Conservation (phyloP, 2,797 vertebrate species). For the Corythornis leucogaster region DNA sequence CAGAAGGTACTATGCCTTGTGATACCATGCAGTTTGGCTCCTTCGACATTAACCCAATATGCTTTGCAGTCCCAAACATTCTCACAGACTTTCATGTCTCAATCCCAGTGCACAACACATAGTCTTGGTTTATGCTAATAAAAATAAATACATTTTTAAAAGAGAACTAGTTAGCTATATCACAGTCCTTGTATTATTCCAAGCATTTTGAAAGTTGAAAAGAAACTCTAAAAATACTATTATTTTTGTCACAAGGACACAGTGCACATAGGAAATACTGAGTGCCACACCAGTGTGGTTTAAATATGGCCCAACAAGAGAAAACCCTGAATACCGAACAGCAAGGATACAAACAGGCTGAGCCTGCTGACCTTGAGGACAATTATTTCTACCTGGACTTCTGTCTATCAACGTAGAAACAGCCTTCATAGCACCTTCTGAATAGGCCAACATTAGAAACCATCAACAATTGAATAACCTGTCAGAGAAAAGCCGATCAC, state of each 20-base stretch:
- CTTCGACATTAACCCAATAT: not conserved
- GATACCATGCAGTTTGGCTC: not conserved
- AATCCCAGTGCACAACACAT: not conserved
- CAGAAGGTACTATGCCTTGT: not conserved
- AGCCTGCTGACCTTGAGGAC: not conserved
- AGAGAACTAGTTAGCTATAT: not conserved
- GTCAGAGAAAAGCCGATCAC: not conserved
- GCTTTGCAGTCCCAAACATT: not conserved
- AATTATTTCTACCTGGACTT: not conserved
- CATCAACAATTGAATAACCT: not conserved
- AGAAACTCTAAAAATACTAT: not conserved
- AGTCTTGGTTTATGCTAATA: fast-evolving
- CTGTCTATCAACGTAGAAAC: not conserved
- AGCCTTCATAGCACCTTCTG: not conserved
- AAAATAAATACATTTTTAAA: not conserved
- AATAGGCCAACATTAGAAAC: not conserved
- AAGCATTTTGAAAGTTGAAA: not conserved
- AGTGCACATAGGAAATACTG: not conserved
- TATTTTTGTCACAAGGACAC: not conserved
- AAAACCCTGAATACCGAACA: not conserved
- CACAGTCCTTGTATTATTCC: not conserved
- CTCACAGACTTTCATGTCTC: not conserved
- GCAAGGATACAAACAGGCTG: not conserved
- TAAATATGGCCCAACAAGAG: not conserved
- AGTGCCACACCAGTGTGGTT: not conserved